These are phyloP conservation scores for Mesocentrotus franciscanus DNA, from an alignment of 53 echinoderm and acorn worm species.

Conservation along the genomic window DNA sequence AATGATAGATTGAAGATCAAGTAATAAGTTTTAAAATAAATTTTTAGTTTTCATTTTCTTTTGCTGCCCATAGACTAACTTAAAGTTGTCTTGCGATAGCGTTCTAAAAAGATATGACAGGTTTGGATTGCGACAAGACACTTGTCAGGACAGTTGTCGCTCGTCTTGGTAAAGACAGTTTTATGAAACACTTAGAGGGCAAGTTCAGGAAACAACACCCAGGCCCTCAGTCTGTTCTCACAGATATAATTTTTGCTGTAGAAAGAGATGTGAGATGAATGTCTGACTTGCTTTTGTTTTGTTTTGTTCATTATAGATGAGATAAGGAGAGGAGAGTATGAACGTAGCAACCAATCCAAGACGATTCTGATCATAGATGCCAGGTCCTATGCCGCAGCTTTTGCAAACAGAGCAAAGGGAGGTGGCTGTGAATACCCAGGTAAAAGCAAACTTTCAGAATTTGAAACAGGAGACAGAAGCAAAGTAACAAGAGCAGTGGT, in stretches of 20 bases:
- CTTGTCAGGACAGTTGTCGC: too few species aligned
- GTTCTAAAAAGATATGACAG: too few species aligned
- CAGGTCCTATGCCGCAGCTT: conserved; percentile 89
- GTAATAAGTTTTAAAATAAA: too few species aligned
- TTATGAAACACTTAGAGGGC: too few species aligned
- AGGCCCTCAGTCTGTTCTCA: too few species aligned
- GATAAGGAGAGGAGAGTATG: conserved; percentile 13
- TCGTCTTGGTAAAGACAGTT: too few species aligned
- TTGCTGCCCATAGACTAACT: too few species aligned
- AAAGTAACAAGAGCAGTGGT: background rate
- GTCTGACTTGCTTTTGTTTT: background rate
- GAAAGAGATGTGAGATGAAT: background rate
- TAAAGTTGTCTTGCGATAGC: too few species aligned
- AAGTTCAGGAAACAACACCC: too few species aligned
- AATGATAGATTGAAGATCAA: too few species aligned
- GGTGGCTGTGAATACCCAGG: conserved; percentile 95
- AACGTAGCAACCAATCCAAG: conserved; percentile 56
- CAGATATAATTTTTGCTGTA: too few species aligned
- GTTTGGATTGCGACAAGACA: too few species aligned
- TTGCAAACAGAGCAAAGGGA: conserved; percentile 90
- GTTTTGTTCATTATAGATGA: conserved; percentile 42
- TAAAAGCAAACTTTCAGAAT: conserved; percentile 17
- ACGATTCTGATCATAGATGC: conserved; percentile 91
- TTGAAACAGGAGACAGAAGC: background rate
- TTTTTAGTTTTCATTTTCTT: conserved; percentile 75